Evolutionary conservation across 2,888 invertebrate species (phyloP), one percentile per base, ranked within the genome.

Genomic region (Cheilosia impressa): DNA sequence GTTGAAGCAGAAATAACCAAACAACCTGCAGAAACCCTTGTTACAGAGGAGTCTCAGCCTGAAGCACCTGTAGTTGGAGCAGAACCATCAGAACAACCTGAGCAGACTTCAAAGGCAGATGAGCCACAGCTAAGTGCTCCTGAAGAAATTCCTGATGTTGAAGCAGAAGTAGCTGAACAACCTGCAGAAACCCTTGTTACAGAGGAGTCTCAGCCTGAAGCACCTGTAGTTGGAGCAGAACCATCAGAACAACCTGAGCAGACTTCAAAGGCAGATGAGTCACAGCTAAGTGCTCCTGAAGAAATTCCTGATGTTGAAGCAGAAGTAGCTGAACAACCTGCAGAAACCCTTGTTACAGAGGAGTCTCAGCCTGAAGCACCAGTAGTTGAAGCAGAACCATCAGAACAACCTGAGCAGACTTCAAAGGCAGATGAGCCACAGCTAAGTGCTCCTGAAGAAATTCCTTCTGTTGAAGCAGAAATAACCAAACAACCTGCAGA

Each of bases 141-240:
- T 6, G 31, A 31, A 3, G 57, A 31, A n/a, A 10, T 6, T 10
- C 5, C 50, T 2, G 17, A 17, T 4, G 52, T 4, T 24, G 31
- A 27, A 6, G 17, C 9, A 34, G 9, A 2, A 19, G 2, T 38
- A 1, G 19, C 15, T 43, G 3, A 41, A 27, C 10, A n/a, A 34
- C 2, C 9, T 1, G 24, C 38, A 9, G 47, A 47, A 47, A 3
- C 17, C 0, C n/a, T 10, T 13, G 13, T 0, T 5, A n/a, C 41
- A 27, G 41, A 41, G 0, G 38, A 24, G 0, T 1, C 34, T 0
- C 2, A n/a, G 15, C 1, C 27, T 27, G 17, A 22, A 22, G 2
- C 47, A 34, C 7, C 43, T 9, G n/a, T 9, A 57, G 9, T 15
- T 0, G 6, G 17, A 57, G 2, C 50, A 2, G 5, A 19, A 2